Base-by-base conservation (phyloP, 2,888 invertebrate genomes). In the Rosalia funebris region DNA sequence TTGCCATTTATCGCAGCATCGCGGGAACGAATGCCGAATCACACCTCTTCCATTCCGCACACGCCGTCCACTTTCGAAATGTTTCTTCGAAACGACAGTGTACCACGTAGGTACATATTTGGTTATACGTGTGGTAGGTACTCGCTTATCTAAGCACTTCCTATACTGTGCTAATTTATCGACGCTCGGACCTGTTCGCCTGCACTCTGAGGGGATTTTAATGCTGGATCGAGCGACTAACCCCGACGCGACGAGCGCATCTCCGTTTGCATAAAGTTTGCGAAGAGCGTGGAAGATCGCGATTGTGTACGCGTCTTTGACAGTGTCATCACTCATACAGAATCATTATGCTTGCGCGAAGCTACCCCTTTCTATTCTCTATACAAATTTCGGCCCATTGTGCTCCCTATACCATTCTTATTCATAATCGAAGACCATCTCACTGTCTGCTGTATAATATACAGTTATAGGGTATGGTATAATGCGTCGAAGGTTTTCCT, bases 311-410 rank as follows among this genome's bases (percentile, higher is more conserved):
- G 57, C 55, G 47, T 62, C 60, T 66, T 63, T 65, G 63, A 66
- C 68, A 69, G 69, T 76, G 76, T 78, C 78, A 77, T 78, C 78
- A 76, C 78, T 78, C 78, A 76, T 75, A 69, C 71, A 36, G 52
- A 54, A 63, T 66, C 60, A 65, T 66, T 64, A 60, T 69, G 60
- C 60, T 63, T 63, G 59, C 59, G 65, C 63, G 42, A 47, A 57
- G 62, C 58, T 42, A 71, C 65, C 72, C 75, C 74, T 72, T 71
- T 60, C 68, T 65, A 74, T 74, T 72, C 72, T 74, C 73, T 73
- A 76, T 77, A 77, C 77, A 77, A 78, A 78, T 78, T 79, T 76
- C 73, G 65, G 62, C 55, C 73, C 64, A 76, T 78, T 77, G 76
- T 77, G 67, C 63, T 67, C 63, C 46, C 65, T 59, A 56, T 58